Conservation (phyloP, 1,140 invertebrate species). For the Varroa destructor region DNA sequence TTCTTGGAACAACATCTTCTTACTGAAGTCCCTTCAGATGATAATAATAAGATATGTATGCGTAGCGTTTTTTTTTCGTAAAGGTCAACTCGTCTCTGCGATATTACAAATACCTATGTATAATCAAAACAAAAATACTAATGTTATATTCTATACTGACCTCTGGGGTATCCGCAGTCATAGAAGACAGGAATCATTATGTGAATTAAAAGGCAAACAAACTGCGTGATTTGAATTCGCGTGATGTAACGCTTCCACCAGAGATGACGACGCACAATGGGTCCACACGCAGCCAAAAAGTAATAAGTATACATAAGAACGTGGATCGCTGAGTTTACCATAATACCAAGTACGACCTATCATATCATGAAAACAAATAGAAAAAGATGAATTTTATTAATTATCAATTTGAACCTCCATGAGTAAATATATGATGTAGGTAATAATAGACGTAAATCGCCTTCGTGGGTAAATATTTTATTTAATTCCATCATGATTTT, state of each 20-base stretch:
- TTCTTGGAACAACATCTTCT: no score
- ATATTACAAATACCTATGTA: no score
- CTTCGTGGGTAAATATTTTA: no score
- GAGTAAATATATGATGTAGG: conserved; percentile 52
- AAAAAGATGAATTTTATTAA: not conserved
- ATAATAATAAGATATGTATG: no score
- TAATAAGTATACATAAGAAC: conserved; percentile 69
- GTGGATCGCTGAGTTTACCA: conserved; percentile 60
- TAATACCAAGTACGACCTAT: conserved; percentile 30
- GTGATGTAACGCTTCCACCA: conserved; percentile 45
- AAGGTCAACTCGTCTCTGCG: no score
- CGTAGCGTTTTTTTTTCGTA: no score
- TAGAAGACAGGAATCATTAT: conserved; percentile 22
- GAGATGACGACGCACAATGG: conserved; percentile 40
- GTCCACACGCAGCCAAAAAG: conserved; percentile 48
- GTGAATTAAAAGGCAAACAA: conserved; percentile 2
- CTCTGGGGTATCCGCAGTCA: conserved; percentile 16
- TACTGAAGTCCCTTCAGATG: no score
- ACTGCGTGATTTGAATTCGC: conserved; percentile 34
- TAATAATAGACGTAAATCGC: conserved; percentile 42
- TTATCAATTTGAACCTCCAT: not conserved
- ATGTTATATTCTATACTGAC: not conserved
- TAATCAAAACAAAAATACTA: no score
- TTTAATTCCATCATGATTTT: no score
- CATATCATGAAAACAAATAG: conserved; percentile 47